Base-by-base conservation (phyloP, 2,113 vertebrate genomes). In the Rhodinocichla rosea region DNA sequence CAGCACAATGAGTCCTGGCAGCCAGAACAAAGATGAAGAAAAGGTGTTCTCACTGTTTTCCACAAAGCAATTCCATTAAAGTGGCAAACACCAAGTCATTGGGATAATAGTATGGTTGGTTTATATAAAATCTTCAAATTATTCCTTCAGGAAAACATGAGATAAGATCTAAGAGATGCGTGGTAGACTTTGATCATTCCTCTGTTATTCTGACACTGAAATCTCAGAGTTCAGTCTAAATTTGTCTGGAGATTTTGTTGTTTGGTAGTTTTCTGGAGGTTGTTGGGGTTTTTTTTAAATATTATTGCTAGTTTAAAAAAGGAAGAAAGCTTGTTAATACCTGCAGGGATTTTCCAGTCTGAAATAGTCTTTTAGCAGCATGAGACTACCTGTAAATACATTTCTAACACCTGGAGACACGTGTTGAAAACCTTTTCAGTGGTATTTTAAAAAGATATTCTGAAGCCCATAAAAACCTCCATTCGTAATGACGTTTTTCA, bases 301-400 rank as follows among this genome's bases (percentile, higher is more conserved):
- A 11, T 30, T 83, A 1, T 49, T 47, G 12, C 30, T 86, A 39
- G 23, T 55, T 76, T 2, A 90, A 79, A 80, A 63, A 21, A 56
- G 18, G 15, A 89, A 57, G 50, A 68, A 89, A 85, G 28, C 45
- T 86, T 93, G 47, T 84, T 94, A 90, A 87, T 83, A 89, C 65
- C 75, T 91, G 63, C 37, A 65, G 74, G 73, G 75, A 68, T 68
- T 83, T 91, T 85, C 37, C 68, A 76, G 64, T 74, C 60, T 59
- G 82, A 87, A 97, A 93, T 82, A 81, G 87, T 82, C 76, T 56
- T 71, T 85, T 91, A 83, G 37, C 82, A 77, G 39, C 73, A 59
- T 26, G 44, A 68, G 32, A 59, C 60, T 92, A 53, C 62, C 40
- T 92, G 67, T 94, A 96, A 92, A 81, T 55, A 87, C 52, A 69